phyloP scores from a whole-genome alignment of 2,888 invertebrate species.

The Trachelus tabidus region DNA sequence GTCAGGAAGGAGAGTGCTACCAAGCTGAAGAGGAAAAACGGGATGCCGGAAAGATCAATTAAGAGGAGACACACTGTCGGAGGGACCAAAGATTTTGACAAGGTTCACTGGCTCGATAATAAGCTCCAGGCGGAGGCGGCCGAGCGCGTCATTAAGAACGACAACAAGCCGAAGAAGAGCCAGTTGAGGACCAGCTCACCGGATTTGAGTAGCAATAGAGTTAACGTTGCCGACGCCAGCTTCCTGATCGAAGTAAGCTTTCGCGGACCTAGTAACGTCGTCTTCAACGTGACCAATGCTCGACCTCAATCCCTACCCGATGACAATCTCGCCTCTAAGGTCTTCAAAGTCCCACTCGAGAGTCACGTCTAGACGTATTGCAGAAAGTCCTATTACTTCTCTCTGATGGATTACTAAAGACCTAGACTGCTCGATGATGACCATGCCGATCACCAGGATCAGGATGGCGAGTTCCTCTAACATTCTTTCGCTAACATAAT shows the following conservation, averaged over 20 bases:
- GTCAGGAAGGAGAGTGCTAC: conserved; percentile 69
- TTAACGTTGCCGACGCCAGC: conserved; percentile 56
- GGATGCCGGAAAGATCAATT: conserved; percentile 84
- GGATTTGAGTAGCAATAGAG: conserved; percentile 68
- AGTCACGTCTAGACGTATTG: conserved; percentile 68
- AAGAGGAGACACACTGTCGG: conserved; percentile 93
- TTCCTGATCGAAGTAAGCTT: conserved; percentile 69
- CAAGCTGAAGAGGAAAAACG: conserved; percentile 80
- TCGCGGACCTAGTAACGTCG: conserved; percentile 68
- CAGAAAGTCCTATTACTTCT: background rate
- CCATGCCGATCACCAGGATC: background rate
- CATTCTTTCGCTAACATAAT: conserved; percentile 3
- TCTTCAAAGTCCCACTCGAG: conserved; percentile 71
- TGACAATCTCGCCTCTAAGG: conserved; percentile 63
- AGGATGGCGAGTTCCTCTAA: background rate
- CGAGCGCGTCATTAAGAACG: conserved; percentile 65
- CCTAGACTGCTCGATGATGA: background rate
- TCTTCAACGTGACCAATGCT: conserved; percentile 68
- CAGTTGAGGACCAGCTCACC: conserved; percentile 73
- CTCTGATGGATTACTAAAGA: background rate
- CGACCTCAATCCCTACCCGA: conserved; percentile 70
- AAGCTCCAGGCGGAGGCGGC: conserved; percentile 67
- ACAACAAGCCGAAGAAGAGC: conserved; percentile 69
- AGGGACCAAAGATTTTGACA: conserved; percentile 88
- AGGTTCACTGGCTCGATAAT: conserved; percentile 71